These are phyloP conservation scores for Lottia scabra DNA, from an alignment of 2,888 invertebrate genomes.

Conservation along the genomic window DNA sequence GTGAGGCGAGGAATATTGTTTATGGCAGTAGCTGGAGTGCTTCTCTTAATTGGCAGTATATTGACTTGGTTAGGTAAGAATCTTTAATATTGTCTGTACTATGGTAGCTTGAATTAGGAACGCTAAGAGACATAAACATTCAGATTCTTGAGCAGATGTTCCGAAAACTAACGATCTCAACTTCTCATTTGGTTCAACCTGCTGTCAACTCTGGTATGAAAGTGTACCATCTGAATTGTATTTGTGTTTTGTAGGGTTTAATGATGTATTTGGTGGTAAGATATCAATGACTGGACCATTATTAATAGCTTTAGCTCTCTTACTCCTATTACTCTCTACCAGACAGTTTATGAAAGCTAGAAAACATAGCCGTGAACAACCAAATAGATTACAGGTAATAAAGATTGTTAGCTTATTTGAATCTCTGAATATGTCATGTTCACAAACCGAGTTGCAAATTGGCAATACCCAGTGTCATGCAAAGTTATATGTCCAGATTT, in stretches of 20 bases:
- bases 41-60: slow-evolving; percentile 38
- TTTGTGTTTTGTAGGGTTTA: slow-evolving; percentile 41
- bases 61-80: slow-evolving; percentile 43
- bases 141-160: no score
- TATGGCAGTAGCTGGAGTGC: slow-evolving; percentile 36
- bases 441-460: no score
- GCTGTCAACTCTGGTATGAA: no score
- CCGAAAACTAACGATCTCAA: no score
- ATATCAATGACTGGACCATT: slow-evolving; percentile 49
- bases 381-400: background rate
- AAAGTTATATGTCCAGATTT: no score
- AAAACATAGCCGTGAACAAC: slow-evolving; percentile 32
- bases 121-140: background rate
- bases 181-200: no score
- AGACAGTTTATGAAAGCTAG: slow-evolving; percentile 48
- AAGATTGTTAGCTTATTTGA: no score
- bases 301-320: slow-evolving; percentile 47
- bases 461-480: no score
- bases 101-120: background rate
- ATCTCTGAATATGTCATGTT: no score
- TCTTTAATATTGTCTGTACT: no score
- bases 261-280: slow-evolving; percentile 47
- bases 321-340: slow-evolving; percentile 44
- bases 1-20: slow-evolving; percentile 39
- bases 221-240: background rate